A percentile compares a stretch with the other conserved stretches of the same genome.
Evolutionary conservation across 2,888 invertebrate species (phyloP).

Genomic region (Hydropsyche betteni): DNA sequence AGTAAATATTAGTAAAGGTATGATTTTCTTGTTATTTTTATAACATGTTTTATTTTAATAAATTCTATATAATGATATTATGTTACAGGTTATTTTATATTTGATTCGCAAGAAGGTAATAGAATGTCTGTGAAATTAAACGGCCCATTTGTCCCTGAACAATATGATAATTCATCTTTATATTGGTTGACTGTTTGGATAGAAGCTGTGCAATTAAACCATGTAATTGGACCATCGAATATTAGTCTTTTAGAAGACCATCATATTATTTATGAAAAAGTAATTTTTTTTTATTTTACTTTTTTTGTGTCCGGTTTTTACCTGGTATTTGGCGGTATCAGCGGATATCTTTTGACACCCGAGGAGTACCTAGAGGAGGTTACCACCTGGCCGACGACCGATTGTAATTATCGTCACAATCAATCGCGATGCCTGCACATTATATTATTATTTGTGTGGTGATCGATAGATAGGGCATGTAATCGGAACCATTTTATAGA

Average conservation of each 20-base stretch:
- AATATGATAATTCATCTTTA: constrained; percentile 58
- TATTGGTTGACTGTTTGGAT: constrained; percentile 53
- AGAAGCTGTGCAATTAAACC: constrained; percentile 58
- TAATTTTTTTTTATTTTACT: too few species aligned
- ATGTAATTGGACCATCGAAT: constrained; percentile 48
- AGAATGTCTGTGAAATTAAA: constrained; percentile 56
- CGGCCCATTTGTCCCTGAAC: constrained; percentile 61
- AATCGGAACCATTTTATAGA: too few species aligned
- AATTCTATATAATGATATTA: neutral
- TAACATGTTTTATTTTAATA: neutral
- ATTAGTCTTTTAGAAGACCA: constrained; percentile 37
- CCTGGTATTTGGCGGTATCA: too few species aligned
- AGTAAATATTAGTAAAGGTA: constrained; percentile 63
- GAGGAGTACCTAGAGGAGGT: too few species aligned
- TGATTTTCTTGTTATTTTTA: neutral
- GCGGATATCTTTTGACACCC: too few species aligned
- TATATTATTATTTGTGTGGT: too few species aligned
- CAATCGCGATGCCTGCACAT: too few species aligned
- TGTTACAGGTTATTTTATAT: constrained; percentile 56
- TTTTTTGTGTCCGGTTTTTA: too few species aligned
- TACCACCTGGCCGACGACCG: too few species aligned
- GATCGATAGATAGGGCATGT: too few species aligned
- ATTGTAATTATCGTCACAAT: too few species aligned
- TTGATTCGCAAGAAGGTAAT: constrained; percentile 53
- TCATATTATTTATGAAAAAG: constrained; percentile 54